Percentiles rank a stretch among this genome's conserved stretches.
These are phyloP conservation scores for Nomada lathburiana DNA, from an alignment of 2,888 invertebrate species.

Conservation along the genomic window DNA sequence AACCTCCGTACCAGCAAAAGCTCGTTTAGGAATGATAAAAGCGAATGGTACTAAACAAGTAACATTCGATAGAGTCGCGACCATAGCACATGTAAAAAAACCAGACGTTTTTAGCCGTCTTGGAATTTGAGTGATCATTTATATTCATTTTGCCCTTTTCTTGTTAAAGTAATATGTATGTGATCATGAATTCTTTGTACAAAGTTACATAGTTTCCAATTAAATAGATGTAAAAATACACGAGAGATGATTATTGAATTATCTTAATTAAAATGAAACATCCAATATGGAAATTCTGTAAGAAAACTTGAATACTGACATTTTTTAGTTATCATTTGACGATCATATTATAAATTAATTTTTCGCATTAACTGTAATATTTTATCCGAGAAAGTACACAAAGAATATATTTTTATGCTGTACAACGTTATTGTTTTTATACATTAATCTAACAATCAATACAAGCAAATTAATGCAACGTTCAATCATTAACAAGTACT, in stretches of 20 bases:
- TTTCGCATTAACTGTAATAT: slow-evolving; percentile 2
- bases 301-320: slow-evolving; percentile 3
- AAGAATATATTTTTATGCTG: too few relatives aligned
- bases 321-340: not conserved
- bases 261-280: slow-evolving; percentile 32
- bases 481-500: not conserved
- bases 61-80: slow-evolving; percentile 80
- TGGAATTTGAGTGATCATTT: slow-evolving; percentile 73
- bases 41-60: slow-evolving; percentile 77
- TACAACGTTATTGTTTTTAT: not conserved
- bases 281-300: slow-evolving; percentile 10
- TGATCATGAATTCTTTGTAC: slow-evolving; percentile 63
- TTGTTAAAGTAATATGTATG: slow-evolving; percentile 48
- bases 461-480: not conserved
- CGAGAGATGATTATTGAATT: slow-evolving; percentile 29
- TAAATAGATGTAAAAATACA: slow-evolving; percentile 58
- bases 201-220: slow-evolving; percentile 62
- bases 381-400: not conserved
- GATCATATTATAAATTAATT: not conserved
- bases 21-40: slow-evolving; percentile 76
- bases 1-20: slow-evolving; percentile 79
- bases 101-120: slow-evolving; percentile 82
- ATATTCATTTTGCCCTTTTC: slow-evolving; percentile 20
- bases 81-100: slow-evolving; percentile 77
- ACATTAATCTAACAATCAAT: slow-evolving; percentile 1